Conservation (phyloP, 2,113 vertebrate species). For the Mirza zaza region DNA sequence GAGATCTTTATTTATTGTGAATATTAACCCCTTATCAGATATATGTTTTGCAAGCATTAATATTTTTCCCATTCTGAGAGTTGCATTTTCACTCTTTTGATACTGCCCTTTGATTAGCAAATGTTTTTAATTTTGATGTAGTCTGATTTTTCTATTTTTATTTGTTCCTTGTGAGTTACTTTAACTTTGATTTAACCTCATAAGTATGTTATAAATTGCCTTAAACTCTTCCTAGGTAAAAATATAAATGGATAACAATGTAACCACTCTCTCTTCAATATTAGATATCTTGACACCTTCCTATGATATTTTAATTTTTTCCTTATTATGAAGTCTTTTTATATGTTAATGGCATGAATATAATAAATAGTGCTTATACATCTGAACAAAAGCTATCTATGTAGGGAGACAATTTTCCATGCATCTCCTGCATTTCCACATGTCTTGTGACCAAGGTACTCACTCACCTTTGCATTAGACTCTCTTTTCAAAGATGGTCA, state of each 20-base stretch:
- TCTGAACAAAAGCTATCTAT: background rate
- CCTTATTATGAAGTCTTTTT: background rate
- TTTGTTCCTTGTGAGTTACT: background rate
- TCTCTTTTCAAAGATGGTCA: background rate
- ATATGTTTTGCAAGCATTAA: background rate
- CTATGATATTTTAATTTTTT: background rate
- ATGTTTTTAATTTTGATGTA: background rate
- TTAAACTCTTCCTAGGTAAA: background rate
- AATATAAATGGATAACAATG: background rate
- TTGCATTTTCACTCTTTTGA: background rate
- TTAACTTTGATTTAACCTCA: background rate
- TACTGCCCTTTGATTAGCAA: background rate
- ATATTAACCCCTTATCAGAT: background rate
- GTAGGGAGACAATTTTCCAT: background rate
- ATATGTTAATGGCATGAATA: background rate
- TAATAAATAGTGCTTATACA: background rate
- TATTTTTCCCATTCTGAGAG: background rate
- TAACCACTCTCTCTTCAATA: background rate
- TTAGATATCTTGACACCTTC: background rate
- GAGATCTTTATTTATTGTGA: background rate
- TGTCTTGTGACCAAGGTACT: background rate
- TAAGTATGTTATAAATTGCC: constrained; percentile 4
- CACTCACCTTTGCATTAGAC: background rate
- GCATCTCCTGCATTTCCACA: background rate
- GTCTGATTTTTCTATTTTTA: background rate